phyloP scores from a whole-genome alignment of 1,140 invertebrate species.

The Chironomus striatipennis region DNA sequence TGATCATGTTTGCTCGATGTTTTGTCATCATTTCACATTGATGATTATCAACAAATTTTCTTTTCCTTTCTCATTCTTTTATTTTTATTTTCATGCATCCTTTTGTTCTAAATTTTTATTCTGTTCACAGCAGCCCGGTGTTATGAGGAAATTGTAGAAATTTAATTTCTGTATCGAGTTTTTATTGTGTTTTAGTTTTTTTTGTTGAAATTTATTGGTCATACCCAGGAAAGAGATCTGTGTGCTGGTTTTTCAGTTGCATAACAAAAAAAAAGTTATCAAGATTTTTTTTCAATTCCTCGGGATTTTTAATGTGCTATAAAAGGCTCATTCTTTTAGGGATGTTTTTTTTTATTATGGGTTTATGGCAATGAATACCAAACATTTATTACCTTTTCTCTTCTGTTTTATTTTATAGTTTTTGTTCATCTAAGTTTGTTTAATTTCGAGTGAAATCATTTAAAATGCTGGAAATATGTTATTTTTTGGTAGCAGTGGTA shows the following conservation, averaged over 20 bases:
- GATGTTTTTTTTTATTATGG: not conserved
- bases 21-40: constrained; percentile 11
- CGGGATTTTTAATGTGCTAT: not conserved
- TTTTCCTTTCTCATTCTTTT: too few species aligned
- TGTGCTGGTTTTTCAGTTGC: too few species aligned
- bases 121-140: not conserved
- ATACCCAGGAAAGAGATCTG: not conserved
- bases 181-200: not conserved
- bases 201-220: not conserved
- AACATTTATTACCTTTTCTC: not conserved
- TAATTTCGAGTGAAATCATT: too few species aligned
- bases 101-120: not conserved
- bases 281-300: not conserved
- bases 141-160: constrained; percentile 7
- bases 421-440: too few species aligned
- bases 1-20: not conserved
- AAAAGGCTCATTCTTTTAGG: constrained; percentile 1
- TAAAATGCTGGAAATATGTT: too few species aligned
- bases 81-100: not conserved
- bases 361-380: not conserved
- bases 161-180: not conserved
- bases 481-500: too few species aligned
- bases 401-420: not conserved
- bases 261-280: too few species aligned
- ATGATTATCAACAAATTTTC: constrained; percentile 2